Percentiles rank a stretch among this genome's conserved stretches.
phyloP scores from a whole-genome alignment of 2,113 vertebrate genomes.

The Bothrops jararaca region DNA sequence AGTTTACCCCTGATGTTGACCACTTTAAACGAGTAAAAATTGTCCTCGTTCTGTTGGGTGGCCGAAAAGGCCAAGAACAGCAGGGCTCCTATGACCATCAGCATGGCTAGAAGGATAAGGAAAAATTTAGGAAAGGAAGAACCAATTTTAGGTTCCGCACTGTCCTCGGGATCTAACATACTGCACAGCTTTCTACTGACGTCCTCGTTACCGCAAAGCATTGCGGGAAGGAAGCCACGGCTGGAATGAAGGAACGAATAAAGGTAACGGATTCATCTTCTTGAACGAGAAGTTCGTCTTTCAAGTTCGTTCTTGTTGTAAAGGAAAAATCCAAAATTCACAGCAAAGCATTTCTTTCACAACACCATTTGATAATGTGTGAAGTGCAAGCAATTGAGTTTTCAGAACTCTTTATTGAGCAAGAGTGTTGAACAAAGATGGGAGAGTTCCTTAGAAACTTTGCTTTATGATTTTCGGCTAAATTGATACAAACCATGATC shows the following conservation, averaged over 20 bases:
- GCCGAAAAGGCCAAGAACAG: constrained; percentile 65
- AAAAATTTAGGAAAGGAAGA: constrained; percentile 37
- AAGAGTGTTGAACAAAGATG: neutral
- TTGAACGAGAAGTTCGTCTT: neutral
- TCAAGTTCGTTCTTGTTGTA: no score
- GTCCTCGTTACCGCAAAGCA: neutral
- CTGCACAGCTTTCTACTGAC: constrained; percentile 18
- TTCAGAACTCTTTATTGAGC: neutral
- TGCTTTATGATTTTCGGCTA: neutral
- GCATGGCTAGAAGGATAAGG: constrained; percentile 63
- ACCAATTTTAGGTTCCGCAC: constrained; percentile 54
- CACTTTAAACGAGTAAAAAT: constrained; percentile 90
- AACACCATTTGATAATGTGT: neutral
- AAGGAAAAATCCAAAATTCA: neutral
- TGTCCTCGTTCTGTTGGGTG: constrained; percentile 74
- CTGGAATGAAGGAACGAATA: constrained; percentile 6
- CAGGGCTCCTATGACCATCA: constrained; percentile 58
- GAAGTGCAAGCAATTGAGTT: neutral
- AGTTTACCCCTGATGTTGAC: constrained; percentile 94
- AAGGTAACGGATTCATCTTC: neutral
- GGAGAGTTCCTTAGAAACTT: neutral
- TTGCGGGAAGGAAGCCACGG: constrained; percentile 43
- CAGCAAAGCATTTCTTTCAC: neutral
- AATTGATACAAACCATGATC: neutral
- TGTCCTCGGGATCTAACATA: constrained; percentile 67